Evolutionary conservation across 30 jellyfish, hydroid and myxozoan genomes (phyloP), one percentile per base, ranked within the genome.

Genomic region (Aurelia coerulea): DNA sequence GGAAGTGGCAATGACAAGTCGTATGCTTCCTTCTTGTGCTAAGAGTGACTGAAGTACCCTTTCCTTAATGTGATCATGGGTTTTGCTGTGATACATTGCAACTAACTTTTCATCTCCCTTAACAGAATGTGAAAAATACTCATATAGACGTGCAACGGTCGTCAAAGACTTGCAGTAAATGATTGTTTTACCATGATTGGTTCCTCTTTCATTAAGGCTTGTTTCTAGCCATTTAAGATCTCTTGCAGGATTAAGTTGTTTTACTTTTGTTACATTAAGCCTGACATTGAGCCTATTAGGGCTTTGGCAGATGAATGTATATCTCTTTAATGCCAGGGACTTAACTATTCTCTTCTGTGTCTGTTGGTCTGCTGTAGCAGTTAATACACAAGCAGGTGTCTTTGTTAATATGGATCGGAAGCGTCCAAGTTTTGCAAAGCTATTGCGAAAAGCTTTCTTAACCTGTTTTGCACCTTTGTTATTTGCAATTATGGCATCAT

Each of bases 1-100:
- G 37, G 77, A 15, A 31, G 77, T 66, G 42, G 77, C 77, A 66
- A 66, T 31, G 33, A 66, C 77, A 66, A 66, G 76, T 10, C 76
- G 70, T 60, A 60, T 60, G 32, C 70, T 60, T 60, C 70, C 70
- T 60, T 60, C 70, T 60, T 60, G 70, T 23, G 70, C 23, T 60
- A 60, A 23, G 70, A 60, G 70, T 60, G 70, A 60, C 70, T 60
- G 13, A 60, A 60, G 70, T 60, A 60, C 70, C 70, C 70, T 60
- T 60, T 60, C 70, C 70, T 60, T 60, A 23, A 60, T 60, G 70
- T 60, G 70, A 60, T 60, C 70, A 60, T 23, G 70, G 32, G 70
- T 60, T 60, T 60, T 60, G 70, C 70, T 60, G 32, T 60, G 70
- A 60, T 60, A 60, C 70, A 60, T 60, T 39, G 51, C 51, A 39